phyloP scores from a whole-genome alignment of 2,113 vertebrate species.

The Labeo catla region DNA sequence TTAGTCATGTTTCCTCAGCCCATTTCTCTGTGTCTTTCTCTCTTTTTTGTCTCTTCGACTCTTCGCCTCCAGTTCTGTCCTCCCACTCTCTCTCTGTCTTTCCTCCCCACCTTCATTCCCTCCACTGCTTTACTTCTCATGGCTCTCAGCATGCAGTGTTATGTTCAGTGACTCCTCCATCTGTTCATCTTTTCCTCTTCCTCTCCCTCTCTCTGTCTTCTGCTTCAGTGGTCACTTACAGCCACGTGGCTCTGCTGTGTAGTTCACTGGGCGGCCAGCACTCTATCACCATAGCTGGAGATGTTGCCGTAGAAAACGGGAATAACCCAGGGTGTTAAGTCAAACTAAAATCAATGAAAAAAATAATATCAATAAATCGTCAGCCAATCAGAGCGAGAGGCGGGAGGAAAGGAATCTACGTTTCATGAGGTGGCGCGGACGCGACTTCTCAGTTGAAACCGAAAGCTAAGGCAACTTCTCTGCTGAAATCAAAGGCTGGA shows the following conservation, averaged over 20 bases:
- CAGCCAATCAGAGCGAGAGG: too few species aligned
- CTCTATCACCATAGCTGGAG: conserved; percentile 1
- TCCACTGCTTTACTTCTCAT: conserved; percentile 12
- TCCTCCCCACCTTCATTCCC: conserved; percentile 14
- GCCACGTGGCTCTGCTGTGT: conserved; percentile 17
- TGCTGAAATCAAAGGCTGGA: too few species aligned
- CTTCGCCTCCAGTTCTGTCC: conserved; percentile 24
- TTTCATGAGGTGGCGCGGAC: too few species aligned
- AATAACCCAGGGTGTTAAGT: conserved; percentile 23
- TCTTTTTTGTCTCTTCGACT: conserved; percentile 41
- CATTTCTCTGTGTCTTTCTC: conserved; percentile 10
- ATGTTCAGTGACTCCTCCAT: conserved; percentile 46
- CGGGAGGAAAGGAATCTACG: too few species aligned
- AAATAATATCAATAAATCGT: too few species aligned
- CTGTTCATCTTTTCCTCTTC: conserved; percentile 30
- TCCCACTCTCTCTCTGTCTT: conserved; percentile 45
- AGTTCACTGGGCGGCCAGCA: conserved; percentile 14
- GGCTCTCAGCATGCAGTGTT: conserved; percentile 37
- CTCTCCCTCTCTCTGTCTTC: not conserved
- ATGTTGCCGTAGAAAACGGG: not conserved
- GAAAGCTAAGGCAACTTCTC: too few species aligned
- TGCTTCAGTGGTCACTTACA: conserved; percentile 44
- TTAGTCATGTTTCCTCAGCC: conserved; percentile 2
- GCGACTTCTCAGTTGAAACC: too few species aligned
- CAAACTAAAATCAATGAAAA: too few species aligned